phyloP scores from a whole-genome alignment of 2,797 vertebrate genomes.

The Fistularia tabacaria region DNA sequence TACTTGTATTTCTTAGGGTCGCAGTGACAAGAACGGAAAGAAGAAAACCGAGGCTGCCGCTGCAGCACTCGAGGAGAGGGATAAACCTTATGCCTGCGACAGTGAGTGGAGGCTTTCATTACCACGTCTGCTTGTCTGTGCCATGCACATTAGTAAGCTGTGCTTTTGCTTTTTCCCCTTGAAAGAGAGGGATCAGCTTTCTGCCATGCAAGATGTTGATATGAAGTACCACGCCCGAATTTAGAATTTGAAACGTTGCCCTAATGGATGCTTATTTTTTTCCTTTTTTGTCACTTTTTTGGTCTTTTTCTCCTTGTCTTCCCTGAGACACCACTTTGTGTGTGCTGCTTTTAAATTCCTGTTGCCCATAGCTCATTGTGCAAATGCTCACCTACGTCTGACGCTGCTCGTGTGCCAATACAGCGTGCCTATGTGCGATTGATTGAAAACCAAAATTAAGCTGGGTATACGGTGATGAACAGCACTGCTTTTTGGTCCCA shows the following conservation, averaged over 20 bases:
- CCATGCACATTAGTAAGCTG: slow-evolving; percentile 39
- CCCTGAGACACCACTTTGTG: slow-evolving; percentile 16
- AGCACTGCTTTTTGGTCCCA: slow-evolving; percentile 19
- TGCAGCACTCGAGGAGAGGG: slow-evolving; percentile 88
- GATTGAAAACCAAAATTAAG: slow-evolving; percentile 3
- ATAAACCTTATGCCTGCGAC: slow-evolving; percentile 97
- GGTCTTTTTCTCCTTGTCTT: neutral
- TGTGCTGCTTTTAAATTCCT: slow-evolving; percentile 29
- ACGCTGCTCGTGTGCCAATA: slow-evolving; percentile 15
- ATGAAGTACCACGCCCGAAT: slow-evolving; percentile 26
- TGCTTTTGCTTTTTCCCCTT: slow-evolving; percentile 26
- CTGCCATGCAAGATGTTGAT: slow-evolving; percentile 37
- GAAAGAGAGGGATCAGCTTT: slow-evolving; percentile 21
- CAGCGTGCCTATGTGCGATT: slow-evolving; percentile 8
- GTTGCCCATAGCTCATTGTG: slow-evolving; percentile 25
- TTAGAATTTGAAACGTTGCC: slow-evolving; percentile 15
- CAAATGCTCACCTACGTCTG: slow-evolving; percentile 25
- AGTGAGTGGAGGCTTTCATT: slow-evolving; percentile 79
- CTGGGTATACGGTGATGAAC: slow-evolving; percentile 6
- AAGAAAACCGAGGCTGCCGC: slow-evolving; percentile 90
- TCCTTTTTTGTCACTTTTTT: neutral
- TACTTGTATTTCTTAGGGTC: slow-evolving; percentile 72
- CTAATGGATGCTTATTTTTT: neutral
- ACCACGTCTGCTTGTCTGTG: neutral
- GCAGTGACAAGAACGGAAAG: slow-evolving; percentile 87